A percentile compares a stretch with the other conserved stretches of the same genome.
phyloP scores from a whole-genome alignment of 2,888 invertebrate genomes.

The Therioaphis trifolii region DNA sequence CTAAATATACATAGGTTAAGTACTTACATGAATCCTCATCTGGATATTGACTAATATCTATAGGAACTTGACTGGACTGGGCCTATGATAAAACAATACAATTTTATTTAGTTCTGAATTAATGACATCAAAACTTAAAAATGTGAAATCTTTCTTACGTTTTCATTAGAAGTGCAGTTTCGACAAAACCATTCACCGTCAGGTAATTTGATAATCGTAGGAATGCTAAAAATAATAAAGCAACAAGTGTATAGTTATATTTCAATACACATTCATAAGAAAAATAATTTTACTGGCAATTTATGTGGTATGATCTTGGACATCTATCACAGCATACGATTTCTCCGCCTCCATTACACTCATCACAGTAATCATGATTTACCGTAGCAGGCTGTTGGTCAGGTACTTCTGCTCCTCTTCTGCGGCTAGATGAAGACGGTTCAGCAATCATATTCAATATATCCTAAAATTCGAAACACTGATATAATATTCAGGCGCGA shows the following conservation, averaged over 20 bases:
- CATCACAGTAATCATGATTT: constrained; percentile 93
- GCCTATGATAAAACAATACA: constrained; percentile 27
- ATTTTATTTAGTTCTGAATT: neutral
- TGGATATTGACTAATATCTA: neutral
- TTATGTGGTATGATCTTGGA: constrained; percentile 93
- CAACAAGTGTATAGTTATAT: neutral
- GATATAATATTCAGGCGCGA: too few relatives aligned
- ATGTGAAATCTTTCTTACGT: constrained; percentile 17
- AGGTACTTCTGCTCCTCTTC: constrained; percentile 71
- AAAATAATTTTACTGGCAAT: constrained; percentile 83
- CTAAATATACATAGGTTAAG: neutral
- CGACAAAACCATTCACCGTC: constrained; percentile 32
- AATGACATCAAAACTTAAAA: neutral
- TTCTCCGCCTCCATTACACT: constrained; percentile 94
- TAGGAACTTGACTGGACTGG: neutral
- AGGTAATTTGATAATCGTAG: constrained; percentile 3
- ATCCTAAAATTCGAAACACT: too few relatives aligned
- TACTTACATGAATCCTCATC: neutral
- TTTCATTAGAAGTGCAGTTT: neutral
- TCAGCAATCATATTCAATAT: constrained; percentile 40
- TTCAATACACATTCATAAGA: neutral
- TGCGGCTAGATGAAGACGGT: constrained; percentile 16
- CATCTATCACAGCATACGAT: constrained; percentile 95
- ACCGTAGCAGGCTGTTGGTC: constrained; percentile 88
- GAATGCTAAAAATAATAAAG: constrained; percentile 27